Percentiles rank a stretch among this genome's conserved stretches.
Evolutionary conservation across 2,888 invertebrate species (phyloP).

Genomic region (Caenorhabditis angaria): DNA sequence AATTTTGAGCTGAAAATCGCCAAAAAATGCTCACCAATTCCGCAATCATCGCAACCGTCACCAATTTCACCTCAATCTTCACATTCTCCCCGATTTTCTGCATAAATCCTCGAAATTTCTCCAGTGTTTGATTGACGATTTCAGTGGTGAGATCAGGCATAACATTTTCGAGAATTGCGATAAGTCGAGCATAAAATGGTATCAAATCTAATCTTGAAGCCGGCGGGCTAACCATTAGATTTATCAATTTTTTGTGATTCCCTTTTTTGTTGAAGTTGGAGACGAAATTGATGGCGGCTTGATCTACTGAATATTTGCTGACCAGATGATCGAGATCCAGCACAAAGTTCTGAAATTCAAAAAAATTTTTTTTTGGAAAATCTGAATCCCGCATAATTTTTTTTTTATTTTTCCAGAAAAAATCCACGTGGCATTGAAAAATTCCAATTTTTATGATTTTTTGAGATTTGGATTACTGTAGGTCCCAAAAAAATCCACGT

Average conservation of each 20-base stretch:
- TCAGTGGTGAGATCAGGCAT: conserved; percentile 62
- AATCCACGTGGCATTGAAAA: too few relatives aligned
- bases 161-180: conserved; percentile 64
- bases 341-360: conserved; percentile 55
- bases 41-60: conserved; percentile 56
- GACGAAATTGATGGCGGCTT: conserved; percentile 65
- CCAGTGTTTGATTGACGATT: conserved; percentile 40
- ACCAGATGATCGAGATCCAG: conserved; percentile 59
- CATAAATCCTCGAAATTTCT: conserved; percentile 30
- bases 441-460: too few relatives aligned
- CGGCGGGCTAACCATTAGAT: conserved; percentile 52
- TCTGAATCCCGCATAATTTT: conserved; percentile 32
- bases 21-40: conserved; percentile 64
- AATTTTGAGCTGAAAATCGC: too few relatives aligned
- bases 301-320: conserved; percentile 65
- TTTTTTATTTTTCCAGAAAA: conserved; percentile 16
- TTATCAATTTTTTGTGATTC: conserved; percentile 59
- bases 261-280: conserved; percentile 50
- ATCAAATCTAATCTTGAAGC: conserved; percentile 57
- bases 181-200: conserved; percentile 66
- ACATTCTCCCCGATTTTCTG: conserved; percentile 13
- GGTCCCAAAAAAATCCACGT: too few relatives aligned
- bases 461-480: too few relatives aligned
- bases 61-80: conserved; percentile 13
- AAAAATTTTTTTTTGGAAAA: too few relatives aligned